These are phyloP conservation scores for Cavia porcellus DNA, from an alignment of 2,113 vertebrate genomes.

Conservation along the genomic window DNA sequence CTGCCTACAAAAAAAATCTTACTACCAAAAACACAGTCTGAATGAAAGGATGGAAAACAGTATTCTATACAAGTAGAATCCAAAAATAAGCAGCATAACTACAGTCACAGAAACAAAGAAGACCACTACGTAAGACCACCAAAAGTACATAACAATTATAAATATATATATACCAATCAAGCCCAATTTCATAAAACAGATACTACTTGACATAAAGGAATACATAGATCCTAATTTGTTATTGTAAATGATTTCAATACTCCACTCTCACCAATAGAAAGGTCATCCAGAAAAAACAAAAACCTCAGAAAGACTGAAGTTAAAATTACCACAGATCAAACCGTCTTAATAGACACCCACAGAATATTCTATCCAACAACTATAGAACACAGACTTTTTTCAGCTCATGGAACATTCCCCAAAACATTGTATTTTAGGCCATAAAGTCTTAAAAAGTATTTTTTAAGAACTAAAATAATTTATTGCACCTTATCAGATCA, in stretches of 20 bases:
- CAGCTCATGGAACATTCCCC: neutral
- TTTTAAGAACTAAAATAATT: neutral
- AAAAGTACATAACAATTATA: neutral
- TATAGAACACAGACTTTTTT: neutral
- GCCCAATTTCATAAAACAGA: neutral
- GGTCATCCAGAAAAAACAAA: neutral
- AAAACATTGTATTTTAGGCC: neutral
- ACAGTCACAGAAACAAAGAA: neutral
- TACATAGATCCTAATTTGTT: neutral
- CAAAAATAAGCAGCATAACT: neutral
- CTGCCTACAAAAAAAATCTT: neutral
- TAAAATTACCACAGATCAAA: neutral
- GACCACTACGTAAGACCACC: neutral
- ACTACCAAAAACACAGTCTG: neutral
- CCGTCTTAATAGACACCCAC: neutral
- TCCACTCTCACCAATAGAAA: neutral
- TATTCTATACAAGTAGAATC: neutral
- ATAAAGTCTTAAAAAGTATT: neutral
- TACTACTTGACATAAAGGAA: neutral
- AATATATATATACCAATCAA: neutral
- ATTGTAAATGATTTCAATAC: neutral
- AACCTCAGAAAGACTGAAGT: neutral
- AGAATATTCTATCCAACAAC: neutral
- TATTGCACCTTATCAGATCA: neutral
- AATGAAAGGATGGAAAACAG: neutral